Conservation (phyloP, 2,888 invertebrate species). For the Conus canariensis region DNA sequence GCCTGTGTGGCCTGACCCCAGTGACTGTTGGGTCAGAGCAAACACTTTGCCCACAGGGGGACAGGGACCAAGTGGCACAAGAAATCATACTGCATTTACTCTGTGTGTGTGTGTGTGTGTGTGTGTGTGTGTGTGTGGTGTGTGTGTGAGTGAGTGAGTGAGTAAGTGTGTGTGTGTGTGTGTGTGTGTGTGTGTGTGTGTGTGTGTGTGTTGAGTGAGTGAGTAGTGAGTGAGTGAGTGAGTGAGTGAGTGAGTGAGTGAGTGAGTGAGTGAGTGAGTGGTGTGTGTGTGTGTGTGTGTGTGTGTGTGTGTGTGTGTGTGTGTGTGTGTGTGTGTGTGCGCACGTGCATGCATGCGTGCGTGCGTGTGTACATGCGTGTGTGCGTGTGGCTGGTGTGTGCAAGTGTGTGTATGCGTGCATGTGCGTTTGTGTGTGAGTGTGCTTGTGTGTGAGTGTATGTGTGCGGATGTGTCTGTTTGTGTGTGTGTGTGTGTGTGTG, state of each 20-base stretch:
- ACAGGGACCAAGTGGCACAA: too few species aligned
- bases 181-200: slow-evolving; percentile 8
- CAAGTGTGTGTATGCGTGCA: background rate
- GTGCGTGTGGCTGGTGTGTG: background rate
- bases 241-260: too few species aligned
- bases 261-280: background rate
- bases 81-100: too few species aligned
- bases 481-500: background rate
- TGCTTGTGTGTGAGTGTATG: background rate
- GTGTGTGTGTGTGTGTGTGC: background rate
- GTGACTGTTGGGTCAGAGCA: too few species aligned
- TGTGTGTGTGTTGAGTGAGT: too few species aligned
- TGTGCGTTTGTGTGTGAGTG: background rate
- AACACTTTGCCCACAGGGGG: too few species aligned
- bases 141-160: background rate
- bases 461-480: background rate
- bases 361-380: background rate
- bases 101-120: background rate
- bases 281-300: too few species aligned
- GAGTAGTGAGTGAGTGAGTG: too few species aligned
- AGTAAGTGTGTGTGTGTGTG: background rate
- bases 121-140: background rate
- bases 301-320: background rate
- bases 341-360: background rate
- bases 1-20: too few species aligned